Evolutionary conservation across 1,140 invertebrate genomes (phyloP).

Genomic region (Hycleus phaleratus): DNA sequence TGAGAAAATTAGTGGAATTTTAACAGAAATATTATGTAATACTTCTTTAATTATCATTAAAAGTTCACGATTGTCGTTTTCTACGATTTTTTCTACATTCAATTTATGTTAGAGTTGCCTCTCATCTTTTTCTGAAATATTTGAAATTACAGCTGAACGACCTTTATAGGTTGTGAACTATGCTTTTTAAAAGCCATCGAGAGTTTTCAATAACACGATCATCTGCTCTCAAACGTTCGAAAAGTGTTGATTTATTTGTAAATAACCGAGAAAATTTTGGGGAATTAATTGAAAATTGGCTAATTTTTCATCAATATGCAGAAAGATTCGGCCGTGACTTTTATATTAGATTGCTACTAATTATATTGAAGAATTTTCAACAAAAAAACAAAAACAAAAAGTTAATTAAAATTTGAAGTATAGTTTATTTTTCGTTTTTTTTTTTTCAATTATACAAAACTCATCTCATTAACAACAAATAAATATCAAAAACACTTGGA

Average conservation of each 20-base stretch:
- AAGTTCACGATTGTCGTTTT: no score
- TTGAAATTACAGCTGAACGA: background rate
- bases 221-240: no score
- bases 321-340: no score
- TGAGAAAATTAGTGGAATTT: background rate
- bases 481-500: background rate
- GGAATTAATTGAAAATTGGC: no score
- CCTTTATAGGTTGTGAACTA: conserved; percentile 13
- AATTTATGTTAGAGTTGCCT: no score
- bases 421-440: background rate
- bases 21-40: background rate
- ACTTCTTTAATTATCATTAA: background rate
- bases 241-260: no score
- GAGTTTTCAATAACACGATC: background rate
- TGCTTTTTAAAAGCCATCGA: conserved; percentile 7
- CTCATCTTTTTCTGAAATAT: no score
- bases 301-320: no score
- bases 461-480: background rate
- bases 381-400: background rate
- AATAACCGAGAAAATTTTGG: no score
- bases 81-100: no score
- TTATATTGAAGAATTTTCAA: background rate
- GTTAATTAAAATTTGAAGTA: background rate
- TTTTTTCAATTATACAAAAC: background rate
- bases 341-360: no score